phyloP scores from a whole-genome alignment of 2,113 vertebrate genomes.

The Ochotona curzoniae region DNA sequence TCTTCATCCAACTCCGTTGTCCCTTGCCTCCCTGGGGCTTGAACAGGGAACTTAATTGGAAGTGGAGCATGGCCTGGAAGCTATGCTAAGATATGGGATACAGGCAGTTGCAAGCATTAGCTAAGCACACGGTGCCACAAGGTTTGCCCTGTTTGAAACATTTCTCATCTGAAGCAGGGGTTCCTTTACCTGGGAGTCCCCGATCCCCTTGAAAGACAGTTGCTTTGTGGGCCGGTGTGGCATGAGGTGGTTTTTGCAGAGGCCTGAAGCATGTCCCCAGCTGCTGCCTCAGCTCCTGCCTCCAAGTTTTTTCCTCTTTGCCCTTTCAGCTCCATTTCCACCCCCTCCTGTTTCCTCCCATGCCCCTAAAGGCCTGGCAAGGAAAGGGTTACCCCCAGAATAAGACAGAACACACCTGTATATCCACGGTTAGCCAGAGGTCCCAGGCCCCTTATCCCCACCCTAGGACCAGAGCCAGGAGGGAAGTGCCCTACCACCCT shows the following conservation, averaged over 20 bases:
- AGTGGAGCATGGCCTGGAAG: no score
- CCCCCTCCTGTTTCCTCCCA: not conserved
- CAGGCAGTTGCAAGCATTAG: no score
- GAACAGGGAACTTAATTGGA: no score
- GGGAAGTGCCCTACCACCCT: not conserved
- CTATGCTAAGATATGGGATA: no score
- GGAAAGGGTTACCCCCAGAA: slow-evolving; percentile 12
- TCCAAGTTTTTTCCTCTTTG: no score
- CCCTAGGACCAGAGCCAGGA: slow-evolving; percentile 33
- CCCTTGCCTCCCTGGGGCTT: no score
- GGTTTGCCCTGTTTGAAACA: not conserved
- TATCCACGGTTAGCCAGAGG: not conserved
- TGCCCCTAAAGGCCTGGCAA: not conserved
- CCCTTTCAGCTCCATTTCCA: not conserved
- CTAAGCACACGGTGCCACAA: no score
- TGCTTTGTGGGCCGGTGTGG: not conserved
- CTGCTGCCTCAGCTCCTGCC: no score
- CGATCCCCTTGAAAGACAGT: not conserved
- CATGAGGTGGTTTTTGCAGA: not conserved
- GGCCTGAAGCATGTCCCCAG: not conserved
- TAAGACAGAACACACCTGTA: not conserved
- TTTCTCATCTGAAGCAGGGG: not conserved
- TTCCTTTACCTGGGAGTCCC: not conserved
- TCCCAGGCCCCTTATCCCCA: not conserved
- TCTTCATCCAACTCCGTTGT: no score